phyloP scores from a whole-genome alignment of 2,797 vertebrate genomes.

The Xenentodon cancila region DNA sequence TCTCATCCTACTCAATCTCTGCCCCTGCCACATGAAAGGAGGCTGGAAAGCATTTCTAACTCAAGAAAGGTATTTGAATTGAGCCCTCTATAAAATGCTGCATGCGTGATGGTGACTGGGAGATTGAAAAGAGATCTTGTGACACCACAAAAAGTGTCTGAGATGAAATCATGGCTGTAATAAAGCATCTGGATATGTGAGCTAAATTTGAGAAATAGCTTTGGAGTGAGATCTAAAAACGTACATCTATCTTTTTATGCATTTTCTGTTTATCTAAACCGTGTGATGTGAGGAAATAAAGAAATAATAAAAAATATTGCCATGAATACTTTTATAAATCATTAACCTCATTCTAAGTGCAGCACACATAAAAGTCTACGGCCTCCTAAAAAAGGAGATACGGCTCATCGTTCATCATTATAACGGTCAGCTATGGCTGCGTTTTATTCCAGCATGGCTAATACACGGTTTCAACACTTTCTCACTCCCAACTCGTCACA shows the following conservation, averaged over 20 bases:
- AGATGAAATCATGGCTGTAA: conserved; percentile 31
- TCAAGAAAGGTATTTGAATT: conserved; percentile 33
- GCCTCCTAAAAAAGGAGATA: too few species aligned
- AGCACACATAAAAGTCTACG: too few species aligned
- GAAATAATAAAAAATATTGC: too few species aligned
- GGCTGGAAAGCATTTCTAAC: conserved; percentile 11
- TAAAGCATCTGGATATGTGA: conserved; percentile 13
- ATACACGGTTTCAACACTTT: background rate
- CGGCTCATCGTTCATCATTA: too few species aligned
- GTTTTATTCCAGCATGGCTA: too few species aligned
- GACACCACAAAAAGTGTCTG: conserved; percentile 26
- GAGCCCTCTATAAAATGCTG: conserved; percentile 45
- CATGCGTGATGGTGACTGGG: conserved; percentile 24
- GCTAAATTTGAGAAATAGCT: conserved; percentile 3
- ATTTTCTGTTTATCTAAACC: too few species aligned
- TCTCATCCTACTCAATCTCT: conserved; percentile 6
- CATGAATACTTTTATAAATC: too few species aligned
- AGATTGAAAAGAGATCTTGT: conserved; percentile 44
- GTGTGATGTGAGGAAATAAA: too few species aligned
- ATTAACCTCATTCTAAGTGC: too few species aligned
- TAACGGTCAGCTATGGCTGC: too few species aligned
- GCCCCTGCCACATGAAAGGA: conserved; percentile 39
- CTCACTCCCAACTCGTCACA: background rate
- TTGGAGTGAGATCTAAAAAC: conserved; percentile 4
- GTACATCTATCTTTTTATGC: background rate